Percentiles rank a stretch among this genome's conserved stretches.
Conservation (phyloP, 2,888 invertebrate species). For the Eilema sororculum region DNA sequence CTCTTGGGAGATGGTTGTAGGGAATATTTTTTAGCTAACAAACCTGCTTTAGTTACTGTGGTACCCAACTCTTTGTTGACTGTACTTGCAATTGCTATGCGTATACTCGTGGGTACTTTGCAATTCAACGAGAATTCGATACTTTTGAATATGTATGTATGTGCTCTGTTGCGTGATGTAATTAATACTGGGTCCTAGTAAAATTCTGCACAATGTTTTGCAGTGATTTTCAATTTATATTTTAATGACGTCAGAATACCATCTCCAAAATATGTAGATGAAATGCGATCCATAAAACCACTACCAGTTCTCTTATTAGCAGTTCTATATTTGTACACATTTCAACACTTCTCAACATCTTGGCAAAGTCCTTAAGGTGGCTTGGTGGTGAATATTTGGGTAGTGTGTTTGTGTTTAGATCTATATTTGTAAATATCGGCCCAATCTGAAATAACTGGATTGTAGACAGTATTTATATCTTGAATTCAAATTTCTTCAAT, state of each 20-base stretch:
- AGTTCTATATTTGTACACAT: no score
- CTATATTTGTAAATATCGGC: no score
- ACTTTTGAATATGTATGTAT: slow-evolving; percentile 57
- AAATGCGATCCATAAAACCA: not conserved
- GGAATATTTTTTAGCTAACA: not conserved
- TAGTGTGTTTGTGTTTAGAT: no score
- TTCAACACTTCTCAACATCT: no score
- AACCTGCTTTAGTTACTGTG: not conserved
- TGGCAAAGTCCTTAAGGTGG: no score
- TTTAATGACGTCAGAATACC: not conserved
- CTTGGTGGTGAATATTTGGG: no score
- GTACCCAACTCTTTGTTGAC: slow-evolving; percentile 13
- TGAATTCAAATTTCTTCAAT: no score
- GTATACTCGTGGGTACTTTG: slow-evolving; percentile 38
- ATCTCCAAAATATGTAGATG: not conserved
- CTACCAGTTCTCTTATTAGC: no score
- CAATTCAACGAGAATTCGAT: slow-evolving; percentile 54
- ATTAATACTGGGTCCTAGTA: slow-evolving; percentile 16
- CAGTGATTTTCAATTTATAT: slow-evolving; percentile 6
- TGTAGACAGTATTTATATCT: no score
- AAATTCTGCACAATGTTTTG: slow-evolving; percentile 13
- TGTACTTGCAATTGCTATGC: slow-evolving; percentile 26
- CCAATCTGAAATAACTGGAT: no score
- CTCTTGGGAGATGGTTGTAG: not conserved
- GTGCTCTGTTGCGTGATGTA: slow-evolving; percentile 16